Conservation (phyloP, 2,888 invertebrate genomes). For the Timandra comae region DNA sequence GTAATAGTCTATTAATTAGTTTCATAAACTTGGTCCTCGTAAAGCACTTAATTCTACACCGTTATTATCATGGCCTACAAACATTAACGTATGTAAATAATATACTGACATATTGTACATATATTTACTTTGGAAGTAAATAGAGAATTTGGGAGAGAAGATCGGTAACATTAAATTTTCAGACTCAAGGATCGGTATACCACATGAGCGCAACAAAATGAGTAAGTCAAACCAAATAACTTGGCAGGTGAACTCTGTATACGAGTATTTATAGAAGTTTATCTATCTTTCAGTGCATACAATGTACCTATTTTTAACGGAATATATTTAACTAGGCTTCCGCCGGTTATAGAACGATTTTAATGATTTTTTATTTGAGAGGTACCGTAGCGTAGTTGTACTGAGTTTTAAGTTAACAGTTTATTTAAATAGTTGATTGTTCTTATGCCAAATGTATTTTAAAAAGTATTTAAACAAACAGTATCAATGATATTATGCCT, state of each 20-base stretch:
- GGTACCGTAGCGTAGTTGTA: too few relatives aligned
- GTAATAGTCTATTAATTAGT: background rate
- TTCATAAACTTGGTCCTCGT: background rate
- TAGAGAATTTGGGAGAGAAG: slow-evolving; percentile 31
- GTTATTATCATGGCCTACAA: background rate
- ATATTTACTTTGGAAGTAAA: background rate
- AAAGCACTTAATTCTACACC: background rate
- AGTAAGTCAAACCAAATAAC: slow-evolving; percentile 31
- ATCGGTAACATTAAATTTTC: slow-evolving; percentile 44
- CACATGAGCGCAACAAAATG: slow-evolving; percentile 42
- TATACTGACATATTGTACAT: background rate
- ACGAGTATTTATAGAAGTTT: too few relatives aligned
- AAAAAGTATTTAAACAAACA: too few relatives aligned
- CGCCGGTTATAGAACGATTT: too few relatives aligned
- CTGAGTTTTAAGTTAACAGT: too few relatives aligned
- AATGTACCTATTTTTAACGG: too few relatives aligned
- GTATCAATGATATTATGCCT: background rate
- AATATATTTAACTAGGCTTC: too few relatives aligned
- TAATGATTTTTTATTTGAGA: too few relatives aligned
- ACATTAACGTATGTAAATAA: background rate
- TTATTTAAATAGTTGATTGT: too few relatives aligned
- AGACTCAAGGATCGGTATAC: slow-evolving; percentile 32
- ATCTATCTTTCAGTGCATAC: too few relatives aligned
- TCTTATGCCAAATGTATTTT: too few relatives aligned
- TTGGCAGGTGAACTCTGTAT: background rate